Evolutionary conservation across 2,113 vertebrate species (phyloP).

Genomic region (Sorex araneus): DNA sequence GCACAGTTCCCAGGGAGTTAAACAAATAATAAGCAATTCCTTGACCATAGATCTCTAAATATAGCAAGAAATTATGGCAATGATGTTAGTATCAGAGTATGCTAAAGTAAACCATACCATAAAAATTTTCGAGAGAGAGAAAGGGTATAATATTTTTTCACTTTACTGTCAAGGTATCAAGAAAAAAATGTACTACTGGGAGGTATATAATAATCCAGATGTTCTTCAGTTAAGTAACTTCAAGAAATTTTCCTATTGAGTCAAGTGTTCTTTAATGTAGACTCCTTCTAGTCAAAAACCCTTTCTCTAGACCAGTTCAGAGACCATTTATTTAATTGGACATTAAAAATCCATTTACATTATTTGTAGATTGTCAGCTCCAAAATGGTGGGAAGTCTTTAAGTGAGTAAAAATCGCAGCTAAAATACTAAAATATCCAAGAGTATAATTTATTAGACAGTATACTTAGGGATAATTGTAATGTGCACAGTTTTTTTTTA

Average conservation of each 20-base stretch:
- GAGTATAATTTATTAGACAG: neutral
- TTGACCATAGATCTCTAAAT: slow-evolving; percentile 51
- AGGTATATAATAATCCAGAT: slow-evolving; percentile 41
- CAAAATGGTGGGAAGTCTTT: neutral
- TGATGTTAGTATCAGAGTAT: neutral
- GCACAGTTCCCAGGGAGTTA: slow-evolving; percentile 57
- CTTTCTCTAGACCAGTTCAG: neutral
- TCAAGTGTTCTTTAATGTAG: neutral
- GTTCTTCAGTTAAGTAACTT: neutral
- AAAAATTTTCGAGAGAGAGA: neutral
- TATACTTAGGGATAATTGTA: neutral
- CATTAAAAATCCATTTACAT: neutral
- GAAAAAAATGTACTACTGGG: neutral
- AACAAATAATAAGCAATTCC: slow-evolving; percentile 52
- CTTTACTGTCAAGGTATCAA: neutral
- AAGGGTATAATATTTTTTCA: neutral
- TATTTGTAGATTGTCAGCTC: neutral
- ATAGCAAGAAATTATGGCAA: neutral
- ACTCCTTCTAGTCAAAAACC: neutral
- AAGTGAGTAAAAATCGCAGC: neutral
- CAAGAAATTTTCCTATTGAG: neutral
- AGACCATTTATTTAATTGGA: neutral
- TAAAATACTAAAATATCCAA: slow-evolving; percentile 24
- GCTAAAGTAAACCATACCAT: neutral
- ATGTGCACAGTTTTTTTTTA: neutral